Base-by-base conservation (phyloP, 2,888 invertebrate genomes). In the Acrobeloides nanus region DNA sequence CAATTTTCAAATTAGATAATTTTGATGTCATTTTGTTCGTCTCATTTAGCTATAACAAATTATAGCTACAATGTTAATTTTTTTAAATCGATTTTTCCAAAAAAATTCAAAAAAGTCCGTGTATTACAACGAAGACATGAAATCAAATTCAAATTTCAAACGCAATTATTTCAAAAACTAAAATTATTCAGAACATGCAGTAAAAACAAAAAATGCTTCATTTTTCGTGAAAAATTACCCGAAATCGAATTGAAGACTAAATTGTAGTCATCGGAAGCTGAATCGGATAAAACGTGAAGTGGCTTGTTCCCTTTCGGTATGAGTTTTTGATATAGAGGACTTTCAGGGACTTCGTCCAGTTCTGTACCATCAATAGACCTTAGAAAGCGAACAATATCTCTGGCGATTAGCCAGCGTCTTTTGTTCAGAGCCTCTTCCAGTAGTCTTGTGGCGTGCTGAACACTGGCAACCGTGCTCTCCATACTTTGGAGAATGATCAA, bases 401-500 rank as follows among this genome's bases (percentile, higher is more conserved):
- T 84, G 4, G 92, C 89, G 38, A 97, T 80, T 74, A 61, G 89
- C 92, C 92, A 95, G 72, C 87, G 83, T 48, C 86, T 84, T 57
- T 84, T 83, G 69, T 89, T 87, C 44, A 95, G 76, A 2, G 95
- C 88, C 1, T 92, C 88, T 73, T 93, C 90, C 29, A 97, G 77
- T n/a, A 97, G 78, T 61, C 89, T 81, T 1, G 92, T 92, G 0
- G 95, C 95, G 74, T 92, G 85, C 76, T 77, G 75, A 41, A 62
- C 57, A 47, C 70, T 69, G 12, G 92, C 85, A 1, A 85, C 81
- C 0, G 90, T 88, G 48, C 89, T 87, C 77, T 99, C 97, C 68
- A 95, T 79, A 76, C 93, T 97, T 82, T 89, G 80, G 56, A 97
- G 80, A 65, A 97, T 92, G 40, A 99, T 90, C 45, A 99, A 82